Conservation (phyloP, 2,113 vertebrate genomes). For the Piprites chloris region DNA sequence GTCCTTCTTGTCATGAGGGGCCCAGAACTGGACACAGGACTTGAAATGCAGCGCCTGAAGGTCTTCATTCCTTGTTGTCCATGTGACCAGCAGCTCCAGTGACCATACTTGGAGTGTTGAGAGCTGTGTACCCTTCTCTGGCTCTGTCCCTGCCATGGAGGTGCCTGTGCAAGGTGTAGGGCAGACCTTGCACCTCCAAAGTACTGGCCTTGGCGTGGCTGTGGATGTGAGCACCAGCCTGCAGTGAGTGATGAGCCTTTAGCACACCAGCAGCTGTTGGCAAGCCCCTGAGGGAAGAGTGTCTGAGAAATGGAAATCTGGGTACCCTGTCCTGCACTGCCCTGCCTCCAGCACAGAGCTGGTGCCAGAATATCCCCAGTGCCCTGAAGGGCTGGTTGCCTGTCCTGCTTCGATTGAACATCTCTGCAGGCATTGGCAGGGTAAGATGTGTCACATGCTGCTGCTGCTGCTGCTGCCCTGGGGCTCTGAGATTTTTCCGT, state of each 20-base stretch:
- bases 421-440: not conserved
- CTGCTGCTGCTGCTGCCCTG: not conserved
- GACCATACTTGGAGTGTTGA: fast-evolving
- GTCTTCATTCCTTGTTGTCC: not conserved
- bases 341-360: not conserved
- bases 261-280: not conserved
- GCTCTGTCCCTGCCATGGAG: not conserved
- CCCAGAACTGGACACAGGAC: not conserved
- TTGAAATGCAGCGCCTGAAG: too few relatives aligned
- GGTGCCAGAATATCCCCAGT: not conserved
- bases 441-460: not conserved
- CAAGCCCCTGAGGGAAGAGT: not conserved
- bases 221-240: not conserved
- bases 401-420: not conserved
- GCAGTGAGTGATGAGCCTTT: fast-evolving
- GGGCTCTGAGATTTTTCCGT: not conserved
- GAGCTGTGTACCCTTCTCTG: not conserved
- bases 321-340: not conserved
- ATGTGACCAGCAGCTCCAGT: not conserved
- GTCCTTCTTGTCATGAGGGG: fast-evolving
- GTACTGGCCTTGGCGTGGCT: not conserved
- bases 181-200: not conserved
- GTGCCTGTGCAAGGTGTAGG: not conserved
- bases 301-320: not conserved
- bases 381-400: not conserved